Base-by-base conservation (phyloP, 2,888 invertebrate species). In the Clistopyga incitator region DNA sequence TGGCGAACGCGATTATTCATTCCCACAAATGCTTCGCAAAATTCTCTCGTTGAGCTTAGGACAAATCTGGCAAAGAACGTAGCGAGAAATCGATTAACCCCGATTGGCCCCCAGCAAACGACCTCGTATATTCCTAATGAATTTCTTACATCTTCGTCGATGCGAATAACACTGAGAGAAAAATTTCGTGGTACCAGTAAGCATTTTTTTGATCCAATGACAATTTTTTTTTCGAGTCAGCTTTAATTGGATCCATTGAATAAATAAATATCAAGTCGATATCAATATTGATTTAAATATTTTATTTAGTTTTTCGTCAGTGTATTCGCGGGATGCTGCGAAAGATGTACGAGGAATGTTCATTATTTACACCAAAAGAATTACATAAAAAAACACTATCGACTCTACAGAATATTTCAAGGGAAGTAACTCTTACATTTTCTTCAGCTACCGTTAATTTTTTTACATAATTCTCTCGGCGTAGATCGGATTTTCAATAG, bases 71-170 rank as follows among this genome's bases (percentile, higher is more conserved):
- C 56, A 18, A 77, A 59, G 77, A 70, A 78, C 78, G 18, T 20
- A 50, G 38, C 38, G 50, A 50, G 29, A 68, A 59, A 78, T 61
- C 70, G 78, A 70, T 78, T 68, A 20, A 61, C 70, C 54, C 52
- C 64, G 29, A 38, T 61, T 78, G 50, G 18, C 18, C 64, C 23
- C 38, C 18, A 52, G 34, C 68, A 13, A 10, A 4, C 8, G 65
- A 45, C n/a, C 77, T 29, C 67, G 45, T 13, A 45, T 59, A 78
- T 70, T 67, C 45, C n/a, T 47, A 25, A 25, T 23, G 20, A 42
- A 64, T 75, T 64, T 68, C 64, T 75, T 75, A 64, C 75, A 75
- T 52, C 75, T 50, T 75, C 34, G 61, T 64, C 47, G 61, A 50
- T 52, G 1, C n/a, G 34, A 52, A 38, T 11, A 59, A 59, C 42